Evolutionary conservation across 2,113 vertebrate species (phyloP), one percentile per base, ranked within the genome.

Genomic region (Cynoglossus semilaevis): DNA sequence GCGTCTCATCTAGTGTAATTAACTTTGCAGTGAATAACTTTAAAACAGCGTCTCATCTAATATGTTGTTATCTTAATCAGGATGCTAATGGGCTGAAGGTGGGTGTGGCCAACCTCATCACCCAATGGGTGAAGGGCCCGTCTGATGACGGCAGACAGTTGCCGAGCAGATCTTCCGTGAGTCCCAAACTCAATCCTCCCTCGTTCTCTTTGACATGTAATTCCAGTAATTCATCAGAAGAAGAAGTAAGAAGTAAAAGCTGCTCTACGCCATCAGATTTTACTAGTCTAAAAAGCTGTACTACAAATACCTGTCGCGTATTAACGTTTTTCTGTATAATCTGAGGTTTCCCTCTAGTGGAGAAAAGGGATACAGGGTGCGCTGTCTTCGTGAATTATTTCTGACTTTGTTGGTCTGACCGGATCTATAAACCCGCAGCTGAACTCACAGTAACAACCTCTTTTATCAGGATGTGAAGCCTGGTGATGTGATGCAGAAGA

Each of bases 401-500:
- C n/a, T n/a, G n/a, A 29, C 22, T 29, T 29, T 29, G 22, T 6
- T 29, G 22, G 22, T 29, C 22, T 2, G 2, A 2, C 22, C 22
- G 2, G 22, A 29, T 29, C 22, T 29, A n/a, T n/a, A n/a, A n/a
- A n/a, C n/a, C n/a, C n/a, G 35, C 9, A 7, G 37, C 3, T 38
- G 37, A 38, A 38, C 37, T 38, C 37, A 38, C 9, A 38, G 12
- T 42, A 14, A 42, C 15, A 14, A 15, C 35, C 29, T 35, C 12
- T 4, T 70, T 69, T 42, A 3, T 40, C 85, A 98, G 96, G 95
- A 96, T 44, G 92, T 98, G 0, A 94, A 91, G 67, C 85, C 91
- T 6, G 96, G 96, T 80, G 96, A 95, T 42, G 93, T 96, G 0
- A 81, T 94, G 89, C 94, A 93, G 71, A 96, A 93, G 75, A 94